Percentiles rank a stretch among this genome's conserved stretches.
phyloP scores from a whole-genome alignment of 30 jellyfish, hydroid and myxozoan species.

The Chrysaora quinquecirrha region DNA sequence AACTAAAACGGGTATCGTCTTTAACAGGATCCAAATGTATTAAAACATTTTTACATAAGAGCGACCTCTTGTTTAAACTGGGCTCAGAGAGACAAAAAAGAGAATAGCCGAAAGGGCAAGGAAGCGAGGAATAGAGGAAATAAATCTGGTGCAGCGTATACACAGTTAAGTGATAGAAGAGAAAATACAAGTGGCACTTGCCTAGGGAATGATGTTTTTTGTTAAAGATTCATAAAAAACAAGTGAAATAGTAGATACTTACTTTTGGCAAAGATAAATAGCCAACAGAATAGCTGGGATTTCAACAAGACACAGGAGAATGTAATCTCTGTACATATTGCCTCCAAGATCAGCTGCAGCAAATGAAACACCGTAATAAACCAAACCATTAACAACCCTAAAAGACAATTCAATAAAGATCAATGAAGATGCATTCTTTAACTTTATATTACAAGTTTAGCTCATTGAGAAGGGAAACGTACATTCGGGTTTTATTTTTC shows the following conservation, averaged over 20 bases:
- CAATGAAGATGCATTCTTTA: neutral
- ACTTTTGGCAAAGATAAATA: conserved; percentile 55
- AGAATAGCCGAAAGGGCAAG: too few species aligned
- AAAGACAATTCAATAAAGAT: neutral
- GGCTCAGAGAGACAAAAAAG: too few species aligned
- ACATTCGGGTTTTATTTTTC: neutral
- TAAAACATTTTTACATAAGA: too few species aligned
- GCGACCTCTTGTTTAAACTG: too few species aligned
- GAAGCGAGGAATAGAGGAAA: too few species aligned
- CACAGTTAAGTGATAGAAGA: too few species aligned
- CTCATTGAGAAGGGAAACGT: neutral
- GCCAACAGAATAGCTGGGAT: conserved; percentile 56
- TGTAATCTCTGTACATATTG: conserved; percentile 60
- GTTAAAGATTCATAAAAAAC: too few species aligned
- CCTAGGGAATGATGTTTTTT: too few species aligned
- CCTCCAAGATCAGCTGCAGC: conserved; percentile 69
- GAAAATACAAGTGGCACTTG: too few species aligned
- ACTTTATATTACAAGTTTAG: neutral
- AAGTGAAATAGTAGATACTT: neutral
- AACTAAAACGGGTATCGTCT: too few species aligned
- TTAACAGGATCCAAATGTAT: too few species aligned
- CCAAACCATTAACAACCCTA: conserved; percentile 62
- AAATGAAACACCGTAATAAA: conserved; percentile 59
- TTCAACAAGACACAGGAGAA: conserved; percentile 53
- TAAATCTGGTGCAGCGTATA: too few species aligned